Evolutionary conservation across 1,140 invertebrate genomes (phyloP).

Genomic region (Camponotus floridanus): DNA sequence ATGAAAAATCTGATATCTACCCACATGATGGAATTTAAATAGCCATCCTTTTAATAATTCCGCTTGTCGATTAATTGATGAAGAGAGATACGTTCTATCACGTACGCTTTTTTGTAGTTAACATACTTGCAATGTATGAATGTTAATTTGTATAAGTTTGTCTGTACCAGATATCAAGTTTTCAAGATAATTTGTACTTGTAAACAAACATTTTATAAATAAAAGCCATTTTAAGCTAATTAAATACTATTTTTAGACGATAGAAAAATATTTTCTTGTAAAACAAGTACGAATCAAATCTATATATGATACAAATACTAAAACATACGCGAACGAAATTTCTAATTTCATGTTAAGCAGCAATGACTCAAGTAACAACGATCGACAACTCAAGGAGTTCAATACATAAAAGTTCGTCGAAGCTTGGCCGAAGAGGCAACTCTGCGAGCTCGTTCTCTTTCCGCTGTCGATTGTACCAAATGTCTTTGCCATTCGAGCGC

Average conservation of each 20-base stretch:
- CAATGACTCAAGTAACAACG: slow-evolving; percentile 25
- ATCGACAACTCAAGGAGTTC: slow-evolving; percentile 20
- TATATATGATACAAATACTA: neutral
- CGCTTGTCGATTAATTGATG: slow-evolving; percentile 49
- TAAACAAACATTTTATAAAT: neutral
- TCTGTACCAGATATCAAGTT: neutral
- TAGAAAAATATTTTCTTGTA: neutral
- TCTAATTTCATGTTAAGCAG: neutral
- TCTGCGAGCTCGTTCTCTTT: slow-evolving; percentile 29
- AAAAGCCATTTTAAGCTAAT: no score
- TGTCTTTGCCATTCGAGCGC: slow-evolving; percentile 38
- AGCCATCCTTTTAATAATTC: slow-evolving; percentile 56
- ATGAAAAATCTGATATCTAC: slow-evolving; percentile 62
- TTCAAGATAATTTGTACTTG: neutral
- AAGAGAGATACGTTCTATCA: slow-evolving; percentile 18
- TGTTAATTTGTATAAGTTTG: slow-evolving; percentile 1
- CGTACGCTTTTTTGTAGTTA: neutral
- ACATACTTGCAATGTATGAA: neutral
- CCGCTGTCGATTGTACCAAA: slow-evolving; percentile 24
- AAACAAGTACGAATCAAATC: neutral
- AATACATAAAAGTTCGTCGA: neutral
- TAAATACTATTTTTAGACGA: neutral
- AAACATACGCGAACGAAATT: slow-evolving; percentile 7
- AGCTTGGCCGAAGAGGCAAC: neutral
- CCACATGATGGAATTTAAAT: slow-evolving; percentile 60